Evolutionary conservation across 2,888 invertebrate species (phyloP).

Genomic region (Abrostola triplasia): DNA sequence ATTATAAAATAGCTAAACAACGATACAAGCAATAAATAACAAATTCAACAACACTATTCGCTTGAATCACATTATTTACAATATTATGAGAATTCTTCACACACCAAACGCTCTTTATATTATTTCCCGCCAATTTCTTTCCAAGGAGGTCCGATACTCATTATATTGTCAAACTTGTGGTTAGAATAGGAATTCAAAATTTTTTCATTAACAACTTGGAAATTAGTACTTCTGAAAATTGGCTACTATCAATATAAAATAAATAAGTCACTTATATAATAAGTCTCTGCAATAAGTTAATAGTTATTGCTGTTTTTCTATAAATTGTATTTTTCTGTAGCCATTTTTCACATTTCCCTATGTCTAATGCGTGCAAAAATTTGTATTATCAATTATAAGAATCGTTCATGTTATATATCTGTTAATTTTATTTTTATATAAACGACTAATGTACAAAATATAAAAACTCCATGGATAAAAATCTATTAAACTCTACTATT

Average conservation of each 20-base stretch:
- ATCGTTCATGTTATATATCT: constrained; percentile 26
- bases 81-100: constrained; percentile 71
- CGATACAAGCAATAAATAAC: constrained; percentile 85
- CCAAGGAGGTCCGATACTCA: constrained; percentile 41
- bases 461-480: constrained; percentile 42
- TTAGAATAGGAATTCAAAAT: constrained; percentile 26
- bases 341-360: constrained; percentile 30
- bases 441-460: constrained; percentile 37
- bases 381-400: constrained; percentile 46
- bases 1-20: constrained; percentile 83
- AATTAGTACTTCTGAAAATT: constrained; percentile 22
- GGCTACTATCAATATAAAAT: constrained; percentile 12
- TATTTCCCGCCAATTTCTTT: constrained; percentile 23
- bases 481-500: constrained; percentile 33
- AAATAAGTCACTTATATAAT: background rate
- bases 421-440: constrained; percentile 22
- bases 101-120: constrained; percentile 38
- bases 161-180: constrained; percentile 50
- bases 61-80: constrained; percentile 77
- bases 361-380: constrained; percentile 43
- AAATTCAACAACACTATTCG: constrained; percentile 82
- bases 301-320: background rate
- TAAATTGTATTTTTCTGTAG: background rate
- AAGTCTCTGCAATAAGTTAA: background rate
- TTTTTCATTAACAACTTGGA: constrained; percentile 14